Base-by-base conservation (phyloP, 2,888 invertebrate genomes). In the Isotomurus palustris region DNA sequence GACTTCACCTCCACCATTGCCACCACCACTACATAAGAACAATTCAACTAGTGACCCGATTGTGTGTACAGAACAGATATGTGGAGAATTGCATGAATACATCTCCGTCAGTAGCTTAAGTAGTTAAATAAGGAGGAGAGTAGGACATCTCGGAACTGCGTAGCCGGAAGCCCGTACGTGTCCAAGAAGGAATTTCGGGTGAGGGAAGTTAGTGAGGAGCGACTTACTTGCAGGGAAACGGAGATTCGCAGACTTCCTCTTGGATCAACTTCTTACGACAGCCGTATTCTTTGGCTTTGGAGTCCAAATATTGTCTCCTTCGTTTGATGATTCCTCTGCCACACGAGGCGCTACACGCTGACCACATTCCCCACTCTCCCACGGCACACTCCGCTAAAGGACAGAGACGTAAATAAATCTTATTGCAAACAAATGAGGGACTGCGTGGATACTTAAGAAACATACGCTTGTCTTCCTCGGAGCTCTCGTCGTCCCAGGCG, bases 291-390 rank as follows among this genome's bases (percentile, higher is more conserved):
- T 75, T 74, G 1, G 81, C 80, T 25, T 80, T 79, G 41, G 77
- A 75, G 74, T 80, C 78, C 64, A 73, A 76, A 75, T 76, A 85
- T 73, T 74, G 77, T 67, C 83, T 73, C 52, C 80, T 80, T 48
- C 82, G 76, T 71, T 80, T 80, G 58, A 81, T 79, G 35, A 80
- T 73, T 21, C 80, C 80, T 48, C 73, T 73, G 2, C 79, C 80
- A 69, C 79, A 79, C 12, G 76, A 75, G 1, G 74, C 78, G 36
- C 74, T 75, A 66, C 79, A 79, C 17, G 75, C 73, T 10, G 74
- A 73, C 77, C 77, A 80, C 2, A 71, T 68, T 12, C 72, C 71
- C 79, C 79, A 79, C 3, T 73, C 72, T 2, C 74, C 72, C 12
- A 75, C 74, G 57, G 76, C 75, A 70, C 83, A 84, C 62, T 78